Evolutionary conservation across 1,140 invertebrate genomes (phyloP), one percentile per base, ranked within the genome.

Genomic region (Temnothorax curvispinosus): DNA sequence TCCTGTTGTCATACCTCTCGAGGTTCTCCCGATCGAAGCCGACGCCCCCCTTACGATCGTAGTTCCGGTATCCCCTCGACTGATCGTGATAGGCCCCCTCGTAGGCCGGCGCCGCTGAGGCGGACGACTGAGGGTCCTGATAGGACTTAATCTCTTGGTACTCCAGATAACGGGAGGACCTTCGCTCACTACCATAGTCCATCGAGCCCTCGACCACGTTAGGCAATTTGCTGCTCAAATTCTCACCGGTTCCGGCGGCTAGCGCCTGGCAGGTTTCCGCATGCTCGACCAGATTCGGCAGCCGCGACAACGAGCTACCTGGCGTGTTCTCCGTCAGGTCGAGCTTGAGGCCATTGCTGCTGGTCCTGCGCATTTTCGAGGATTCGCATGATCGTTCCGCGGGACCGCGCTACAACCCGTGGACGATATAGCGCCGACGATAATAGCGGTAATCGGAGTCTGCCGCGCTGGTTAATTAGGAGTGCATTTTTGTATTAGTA

Each of bases 171-270:
- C 93, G 94, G 89, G 95, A 95, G 82, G 94, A 94, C 91, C 95
- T 96, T 90, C 95, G 96, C 91, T 96, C 96, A 90, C 93, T 96
- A 90, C 95, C 96, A 93, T 96, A 96, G 94, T 96, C 96, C 93
- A 96, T 96, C 94, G 95, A 96, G 94, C 96, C 96, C 82, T 95
- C 95, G 80, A 95, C 94, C 41, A 95, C 93, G 94, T 95, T 95
- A 56, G 95, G 95, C 92, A 95, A 88, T 92, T 95, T 95, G 88
- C 94, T 94, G 89, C 94, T 95, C 92, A 95, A 95, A 93, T 95
- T 94, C 88, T 95, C 95, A 76, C 95, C 94, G 67, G 91, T 92
- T 62, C 89, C 91, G 64, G 84, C 74, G 72, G 90, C 84, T 80
- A 86, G 18, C 50, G 85, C 85, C 86, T 94, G 92, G 56, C 89